These are phyloP conservation scores for Agriotes lineatus DNA, from an alignment of 2,888 invertebrate genomes.

Conservation along the genomic window DNA sequence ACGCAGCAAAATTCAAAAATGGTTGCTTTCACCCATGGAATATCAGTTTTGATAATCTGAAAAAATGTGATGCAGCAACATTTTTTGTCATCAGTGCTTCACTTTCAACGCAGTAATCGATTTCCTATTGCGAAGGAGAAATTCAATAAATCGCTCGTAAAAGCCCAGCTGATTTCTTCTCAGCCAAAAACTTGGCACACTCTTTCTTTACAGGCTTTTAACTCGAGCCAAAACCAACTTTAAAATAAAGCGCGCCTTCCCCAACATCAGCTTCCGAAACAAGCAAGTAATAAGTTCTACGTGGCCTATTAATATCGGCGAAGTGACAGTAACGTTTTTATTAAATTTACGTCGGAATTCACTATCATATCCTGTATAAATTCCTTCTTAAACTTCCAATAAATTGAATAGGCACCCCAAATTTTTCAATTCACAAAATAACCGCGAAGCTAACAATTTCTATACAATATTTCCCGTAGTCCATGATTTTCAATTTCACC, in stretches of 20 bases:
- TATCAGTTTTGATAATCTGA: too few species aligned
- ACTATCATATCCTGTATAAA: background rate
- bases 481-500: constrained; percentile 60
- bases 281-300: background rate
- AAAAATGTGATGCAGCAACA: too few species aligned
- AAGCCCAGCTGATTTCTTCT: too few species aligned
- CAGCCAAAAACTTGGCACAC: too few species aligned
- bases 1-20: too few species aligned
- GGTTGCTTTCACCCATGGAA: too few species aligned
- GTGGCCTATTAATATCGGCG: background rate
- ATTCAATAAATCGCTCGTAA: too few species aligned
- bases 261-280: background rate
- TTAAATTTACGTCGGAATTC: background rate
- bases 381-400: constrained; percentile 4
- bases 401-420: constrained; percentile 4
- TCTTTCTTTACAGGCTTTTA: too few species aligned
- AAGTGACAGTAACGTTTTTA: background rate
- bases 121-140: too few species aligned
- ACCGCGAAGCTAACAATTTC: constrained; percentile 24
- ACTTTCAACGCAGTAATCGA: too few species aligned
- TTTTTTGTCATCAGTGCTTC: too few species aligned
- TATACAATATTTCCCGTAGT: constrained; percentile 42
- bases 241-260: background rate
- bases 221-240: too few species aligned
- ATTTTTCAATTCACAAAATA: constrained; percentile 24